Evolutionary conservation across 1,140 invertebrate genomes (phyloP).

Genomic region (Micrasema minimum): DNA sequence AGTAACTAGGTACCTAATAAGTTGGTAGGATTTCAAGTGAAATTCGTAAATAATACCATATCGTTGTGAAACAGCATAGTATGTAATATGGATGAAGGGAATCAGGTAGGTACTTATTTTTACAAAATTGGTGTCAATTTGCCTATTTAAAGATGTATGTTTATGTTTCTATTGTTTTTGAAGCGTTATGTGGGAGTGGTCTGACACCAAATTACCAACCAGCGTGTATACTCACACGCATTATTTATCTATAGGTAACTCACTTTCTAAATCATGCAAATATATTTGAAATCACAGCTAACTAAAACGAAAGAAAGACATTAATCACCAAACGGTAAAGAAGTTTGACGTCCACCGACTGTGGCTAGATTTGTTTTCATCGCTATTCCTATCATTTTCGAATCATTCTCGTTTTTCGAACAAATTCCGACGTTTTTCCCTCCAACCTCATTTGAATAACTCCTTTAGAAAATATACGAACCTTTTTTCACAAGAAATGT

Average conservation of each 20-base stretch:
- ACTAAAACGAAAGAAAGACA: not conserved
- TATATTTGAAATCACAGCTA: conserved; percentile 14
- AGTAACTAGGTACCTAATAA: too few species aligned
- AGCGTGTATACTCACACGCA: not conserved
- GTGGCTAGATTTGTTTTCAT: conserved; percentile 5
- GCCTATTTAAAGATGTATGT: too few species aligned
- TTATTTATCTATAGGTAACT: not conserved
- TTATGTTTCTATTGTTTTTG: too few species aligned
- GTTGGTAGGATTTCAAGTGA: too few species aligned
- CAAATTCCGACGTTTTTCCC: conserved; percentile 27
- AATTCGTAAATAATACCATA: too few species aligned
- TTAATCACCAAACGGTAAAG: conserved; percentile 16
- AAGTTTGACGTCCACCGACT: conserved; percentile 9
- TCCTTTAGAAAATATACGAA: not conserved
- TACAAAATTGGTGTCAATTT: too few species aligned
- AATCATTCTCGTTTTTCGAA: conserved; percentile 14
- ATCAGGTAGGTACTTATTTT: too few species aligned
- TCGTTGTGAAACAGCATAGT: too few species aligned
- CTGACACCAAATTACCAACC: not conserved
- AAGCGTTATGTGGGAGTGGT: not conserved
- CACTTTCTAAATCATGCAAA: conserved; percentile 30
- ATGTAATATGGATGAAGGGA: too few species aligned
- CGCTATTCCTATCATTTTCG: conserved; percentile 2
- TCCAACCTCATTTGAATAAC: conserved; percentile 45
- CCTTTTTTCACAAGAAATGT: conserved; percentile 3